These are phyloP conservation scores for Heliconius melpomene DNA, from an alignment of 1,140 invertebrate species.

Conservation along the genomic window DNA sequence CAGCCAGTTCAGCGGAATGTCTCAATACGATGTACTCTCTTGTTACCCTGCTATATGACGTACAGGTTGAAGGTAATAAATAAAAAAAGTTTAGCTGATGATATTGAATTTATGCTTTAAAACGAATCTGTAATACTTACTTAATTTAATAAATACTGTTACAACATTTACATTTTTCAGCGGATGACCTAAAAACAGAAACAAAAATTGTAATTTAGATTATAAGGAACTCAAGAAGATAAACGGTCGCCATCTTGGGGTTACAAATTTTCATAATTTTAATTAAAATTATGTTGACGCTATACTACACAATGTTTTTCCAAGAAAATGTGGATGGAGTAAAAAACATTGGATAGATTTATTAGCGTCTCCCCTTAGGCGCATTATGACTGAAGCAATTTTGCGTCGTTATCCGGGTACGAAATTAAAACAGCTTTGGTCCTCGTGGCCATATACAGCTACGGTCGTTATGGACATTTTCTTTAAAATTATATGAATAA, in stretches of 20 bases:
- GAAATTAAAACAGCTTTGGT: neutral
- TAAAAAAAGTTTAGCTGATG: too few species aligned
- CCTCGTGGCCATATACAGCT: neutral
- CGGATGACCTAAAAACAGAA: neutral
- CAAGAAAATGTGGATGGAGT: neutral
- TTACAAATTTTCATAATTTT: neutral
- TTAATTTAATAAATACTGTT: too few species aligned
- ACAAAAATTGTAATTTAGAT: neutral
- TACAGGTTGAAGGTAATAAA: too few species aligned
- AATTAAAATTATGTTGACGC: neutral
- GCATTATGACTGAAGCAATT: neutral
- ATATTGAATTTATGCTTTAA: too few species aligned
- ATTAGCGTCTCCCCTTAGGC: neutral
- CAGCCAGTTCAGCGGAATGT: too few species aligned
- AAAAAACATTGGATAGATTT: constrained; percentile 7
- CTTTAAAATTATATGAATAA: too few species aligned
- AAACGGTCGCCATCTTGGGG: neutral
- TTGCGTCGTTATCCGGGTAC: neutral
- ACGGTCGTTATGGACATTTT: too few species aligned
- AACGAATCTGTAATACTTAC: too few species aligned
- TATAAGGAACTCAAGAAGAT: neutral
- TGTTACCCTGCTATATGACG: too few species aligned
- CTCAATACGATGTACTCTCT: too few species aligned
- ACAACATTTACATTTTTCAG: neutral
- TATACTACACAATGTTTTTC: neutral